A percentile compares a stretch with the other conserved stretches of the same genome.
phyloP scores from a whole-genome alignment of 1,140 invertebrate species.

The Cydia fagiglandana region DNA sequence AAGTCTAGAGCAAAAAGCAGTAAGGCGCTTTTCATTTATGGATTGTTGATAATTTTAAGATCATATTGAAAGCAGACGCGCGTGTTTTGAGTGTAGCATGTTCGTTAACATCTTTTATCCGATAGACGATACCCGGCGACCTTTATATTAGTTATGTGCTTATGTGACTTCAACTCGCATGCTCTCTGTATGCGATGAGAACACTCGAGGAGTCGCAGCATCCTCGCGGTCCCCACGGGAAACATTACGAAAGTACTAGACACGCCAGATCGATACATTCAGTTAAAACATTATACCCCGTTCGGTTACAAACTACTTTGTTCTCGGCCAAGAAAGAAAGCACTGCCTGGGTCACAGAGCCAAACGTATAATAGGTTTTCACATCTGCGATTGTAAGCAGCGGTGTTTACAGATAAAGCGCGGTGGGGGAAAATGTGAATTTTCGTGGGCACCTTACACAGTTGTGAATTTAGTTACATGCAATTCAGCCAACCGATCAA shows the following conservation, averaged over 20 bases:
- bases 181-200: conserved; percentile 65
- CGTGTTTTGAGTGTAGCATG: too few species aligned
- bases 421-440: too few species aligned
- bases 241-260: conserved; percentile 74
- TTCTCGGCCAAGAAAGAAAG: conserved; percentile 9
- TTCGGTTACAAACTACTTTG: conserved; percentile 35
- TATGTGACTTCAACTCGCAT: conserved; percentile 34
- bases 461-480: too few species aligned
- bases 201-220: conserved; percentile 62
- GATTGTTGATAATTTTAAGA: too few species aligned
- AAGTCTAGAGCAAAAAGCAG: conserved; percentile 41
- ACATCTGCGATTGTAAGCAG: not conserved
- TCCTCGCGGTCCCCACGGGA: conserved; percentile 65
- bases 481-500: too few species aligned
- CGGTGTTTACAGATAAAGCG: not conserved
- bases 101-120: too few species aligned
- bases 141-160: too few species aligned
- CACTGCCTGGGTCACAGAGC: conserved; percentile 9
- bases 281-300: conserved; percentile 68
- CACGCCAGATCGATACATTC: conserved; percentile 68
- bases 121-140: too few species aligned
- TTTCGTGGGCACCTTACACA: too few species aligned
- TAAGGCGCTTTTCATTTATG: conserved; percentile 1
- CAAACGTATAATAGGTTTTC: conserved; percentile 6
- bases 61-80: too few species aligned